phyloP scores from a whole-genome alignment of 2,113 vertebrate species.

The Hystrix brachyura region DNA sequence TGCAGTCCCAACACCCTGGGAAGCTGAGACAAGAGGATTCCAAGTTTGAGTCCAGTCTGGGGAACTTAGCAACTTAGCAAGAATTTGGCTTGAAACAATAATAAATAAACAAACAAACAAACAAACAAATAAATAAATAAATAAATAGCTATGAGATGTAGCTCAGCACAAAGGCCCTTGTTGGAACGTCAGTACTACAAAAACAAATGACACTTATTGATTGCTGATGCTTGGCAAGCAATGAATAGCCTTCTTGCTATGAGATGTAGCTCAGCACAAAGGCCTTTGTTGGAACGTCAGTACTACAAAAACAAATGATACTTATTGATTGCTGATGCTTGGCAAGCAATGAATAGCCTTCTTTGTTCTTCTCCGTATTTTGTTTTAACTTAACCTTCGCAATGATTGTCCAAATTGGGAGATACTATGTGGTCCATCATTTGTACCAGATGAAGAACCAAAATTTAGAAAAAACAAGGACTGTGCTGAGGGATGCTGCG shows the following conservation, averaged over 20 bases:
- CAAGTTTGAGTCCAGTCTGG: background rate
- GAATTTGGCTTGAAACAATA: background rate
- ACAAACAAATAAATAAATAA: too few species aligned
- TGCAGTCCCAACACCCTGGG: background rate
- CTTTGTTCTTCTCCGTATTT: background rate
- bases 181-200: background rate
- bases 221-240: background rate
- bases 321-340: background rate
- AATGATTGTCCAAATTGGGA: background rate
- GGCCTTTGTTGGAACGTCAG: background rate
- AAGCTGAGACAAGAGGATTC: background rate
- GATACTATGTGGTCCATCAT: rapidly evolving
- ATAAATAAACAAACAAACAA: background rate
- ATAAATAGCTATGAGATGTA: background rate
- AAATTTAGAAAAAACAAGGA: background rate
- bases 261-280: background rate
- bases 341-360: background rate
- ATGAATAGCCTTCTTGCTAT: background rate
- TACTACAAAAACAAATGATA: background rate
- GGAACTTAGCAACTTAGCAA: background rate
- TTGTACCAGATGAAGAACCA: background rate
- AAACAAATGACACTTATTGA: background rate
- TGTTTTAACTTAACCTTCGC: background rate
- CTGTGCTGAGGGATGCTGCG: rapidly evolving
- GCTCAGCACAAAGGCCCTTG: background rate